Evolutionary conservation across 2,888 invertebrate genomes (phyloP).

Genomic region (Synergus laeviventris): DNA sequence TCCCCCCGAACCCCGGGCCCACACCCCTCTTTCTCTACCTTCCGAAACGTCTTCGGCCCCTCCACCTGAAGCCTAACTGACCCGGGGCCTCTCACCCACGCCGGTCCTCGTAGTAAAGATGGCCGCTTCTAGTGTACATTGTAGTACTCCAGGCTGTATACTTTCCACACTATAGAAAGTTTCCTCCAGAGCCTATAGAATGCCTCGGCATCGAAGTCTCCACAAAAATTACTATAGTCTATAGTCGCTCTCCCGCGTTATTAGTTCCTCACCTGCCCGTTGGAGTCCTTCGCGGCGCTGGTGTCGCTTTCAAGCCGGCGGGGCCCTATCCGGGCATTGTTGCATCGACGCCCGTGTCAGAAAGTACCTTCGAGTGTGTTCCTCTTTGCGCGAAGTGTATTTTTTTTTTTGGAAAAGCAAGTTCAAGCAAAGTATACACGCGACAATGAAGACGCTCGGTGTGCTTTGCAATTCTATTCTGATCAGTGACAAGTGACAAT

Average conservation of each 20-base stretch:
- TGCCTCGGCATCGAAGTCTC: constrained; percentile 20
- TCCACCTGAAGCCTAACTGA: constrained; percentile 56
- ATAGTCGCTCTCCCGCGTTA: constrained; percentile 15
- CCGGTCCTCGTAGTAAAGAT: constrained; percentile 71
- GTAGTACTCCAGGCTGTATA: constrained; percentile 56
- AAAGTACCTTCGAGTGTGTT: constrained; percentile 59
- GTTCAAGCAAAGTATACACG: background rate
- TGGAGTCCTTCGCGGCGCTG: constrained; percentile 65
- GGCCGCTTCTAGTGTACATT: constrained; percentile 62
- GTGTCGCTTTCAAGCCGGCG: constrained; percentile 62
- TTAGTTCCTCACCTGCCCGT: constrained; percentile 65
- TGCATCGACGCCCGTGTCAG: constrained; percentile 72
- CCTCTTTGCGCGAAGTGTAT: constrained; percentile 49
- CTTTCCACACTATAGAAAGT: constrained; percentile 20
- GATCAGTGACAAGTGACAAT: constrained; percentile 45
- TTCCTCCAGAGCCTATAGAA: background rate
- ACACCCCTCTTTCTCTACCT: constrained; percentile 51
- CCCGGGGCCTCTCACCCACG: constrained; percentile 70
- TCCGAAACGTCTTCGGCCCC: constrained; percentile 42
- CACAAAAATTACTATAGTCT: constrained; percentile 5
- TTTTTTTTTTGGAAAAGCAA: background rate
- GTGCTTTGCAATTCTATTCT: constrained; percentile 33
- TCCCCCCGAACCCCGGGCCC: constrained; percentile 26
- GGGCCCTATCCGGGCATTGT: constrained; percentile 72
- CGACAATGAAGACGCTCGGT: constrained; percentile 27